phyloP scores from a whole-genome alignment of 2,888 invertebrate genomes.

The Globia sparganii region DNA sequence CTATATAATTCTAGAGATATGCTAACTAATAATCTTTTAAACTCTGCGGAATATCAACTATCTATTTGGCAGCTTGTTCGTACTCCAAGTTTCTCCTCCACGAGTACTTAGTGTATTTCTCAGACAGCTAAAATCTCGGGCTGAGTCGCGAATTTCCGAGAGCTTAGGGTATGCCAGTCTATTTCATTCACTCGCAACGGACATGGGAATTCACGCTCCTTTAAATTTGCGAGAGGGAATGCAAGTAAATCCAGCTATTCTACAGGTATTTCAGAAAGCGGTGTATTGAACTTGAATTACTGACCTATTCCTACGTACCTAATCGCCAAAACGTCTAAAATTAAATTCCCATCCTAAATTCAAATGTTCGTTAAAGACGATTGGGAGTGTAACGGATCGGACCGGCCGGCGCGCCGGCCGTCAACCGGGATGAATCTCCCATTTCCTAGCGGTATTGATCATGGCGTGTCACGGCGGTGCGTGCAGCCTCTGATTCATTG shows the following conservation, averaged over 20 bases:
- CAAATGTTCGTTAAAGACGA: conserved; percentile 57
- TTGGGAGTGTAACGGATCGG: conserved; percentile 54
- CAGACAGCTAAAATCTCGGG: conserved; percentile 42
- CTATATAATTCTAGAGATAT: conserved; percentile 16
- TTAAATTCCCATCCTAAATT: conserved; percentile 58
- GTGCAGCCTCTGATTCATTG: conserved; percentile 61
- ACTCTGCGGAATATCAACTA: conserved; percentile 21
- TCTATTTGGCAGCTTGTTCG: conserved; percentile 20
- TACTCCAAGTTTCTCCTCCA: conserved; percentile 12
- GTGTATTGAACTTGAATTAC: conserved; percentile 31
- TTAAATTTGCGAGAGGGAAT: conserved; percentile 43
- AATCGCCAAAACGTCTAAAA: conserved; percentile 50
- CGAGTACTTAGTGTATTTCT: conserved; percentile 36
- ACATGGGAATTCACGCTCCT: conserved; percentile 45
- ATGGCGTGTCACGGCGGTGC: conserved; percentile 53
- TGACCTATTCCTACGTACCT: conserved; percentile 23
- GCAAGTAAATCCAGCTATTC: conserved; percentile 37
- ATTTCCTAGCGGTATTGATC: conserved; percentile 62
- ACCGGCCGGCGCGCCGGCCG: conserved; percentile 33
- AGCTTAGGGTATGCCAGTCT: conserved; percentile 11
- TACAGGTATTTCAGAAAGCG: conserved; percentile 48
- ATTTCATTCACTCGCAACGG: conserved; percentile 46
- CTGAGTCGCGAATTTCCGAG: conserved; percentile 35
- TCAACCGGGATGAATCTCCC: conserved; percentile 52
- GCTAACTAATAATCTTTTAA: conserved; percentile 3